phyloP scores from a whole-genome alignment of 2,888 invertebrate species.

The Empis livida region DNA sequence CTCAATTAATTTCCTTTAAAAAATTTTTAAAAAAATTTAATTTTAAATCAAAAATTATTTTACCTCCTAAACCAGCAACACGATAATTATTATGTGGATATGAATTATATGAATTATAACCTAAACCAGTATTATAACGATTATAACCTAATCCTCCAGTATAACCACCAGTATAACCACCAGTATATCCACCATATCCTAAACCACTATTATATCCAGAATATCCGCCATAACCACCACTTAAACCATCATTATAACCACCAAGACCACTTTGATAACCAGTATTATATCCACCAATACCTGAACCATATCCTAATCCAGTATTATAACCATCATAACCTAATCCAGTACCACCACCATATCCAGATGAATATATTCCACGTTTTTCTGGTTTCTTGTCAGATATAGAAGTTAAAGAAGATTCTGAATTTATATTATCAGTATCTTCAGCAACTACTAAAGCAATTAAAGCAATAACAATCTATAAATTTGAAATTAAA shows the following conservation, averaged over 20 bases:
- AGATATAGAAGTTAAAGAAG: neutral
- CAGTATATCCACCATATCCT: neutral
- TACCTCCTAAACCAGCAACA: conserved; percentile 5
- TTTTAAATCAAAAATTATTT: neutral
- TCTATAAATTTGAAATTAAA: too few relatives aligned
- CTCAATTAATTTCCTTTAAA: neutral
- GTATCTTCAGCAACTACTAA: too few relatives aligned
- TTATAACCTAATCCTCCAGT: conserved; percentile 2
- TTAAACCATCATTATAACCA: neutral
- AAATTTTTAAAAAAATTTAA: neutral
- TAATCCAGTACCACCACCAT: neutral
- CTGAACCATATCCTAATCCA: neutral
- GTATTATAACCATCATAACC: neutral
- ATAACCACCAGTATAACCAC: neutral
- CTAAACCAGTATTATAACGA: conserved; percentile 1
- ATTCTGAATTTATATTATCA: too few relatives aligned
- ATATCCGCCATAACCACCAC: neutral
- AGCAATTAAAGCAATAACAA: too few relatives aligned
- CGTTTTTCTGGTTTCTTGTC: conserved; percentile 9
- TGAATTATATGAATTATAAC: conserved; percentile 1
- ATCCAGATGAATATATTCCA: conserved; percentile 5
- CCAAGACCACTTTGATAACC: conserved; percentile 1
- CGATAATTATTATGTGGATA: neutral
- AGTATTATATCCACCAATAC: conserved; percentile 1
- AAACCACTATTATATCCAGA: too few relatives aligned